Conservation (phyloP, 1,140 invertebrate genomes). For the Drosophila aff. region DNA sequence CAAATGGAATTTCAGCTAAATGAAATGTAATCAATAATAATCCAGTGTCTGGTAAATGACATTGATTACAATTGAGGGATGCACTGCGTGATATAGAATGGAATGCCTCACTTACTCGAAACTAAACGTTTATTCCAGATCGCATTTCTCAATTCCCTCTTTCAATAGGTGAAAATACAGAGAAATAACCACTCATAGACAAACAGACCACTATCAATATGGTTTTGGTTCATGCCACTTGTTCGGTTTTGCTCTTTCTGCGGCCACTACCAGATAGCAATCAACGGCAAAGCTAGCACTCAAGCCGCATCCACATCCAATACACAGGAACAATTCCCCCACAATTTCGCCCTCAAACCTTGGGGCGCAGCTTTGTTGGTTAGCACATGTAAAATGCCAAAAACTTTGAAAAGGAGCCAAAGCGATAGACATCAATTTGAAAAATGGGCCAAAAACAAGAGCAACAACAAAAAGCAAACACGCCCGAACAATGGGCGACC, state of each 20-base stretch:
- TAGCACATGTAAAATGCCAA: constrained; percentile 80
- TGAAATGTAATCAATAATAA: constrained; percentile 28
- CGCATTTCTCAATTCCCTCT: constrained; percentile 1
- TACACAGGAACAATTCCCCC: constrained; percentile 31
- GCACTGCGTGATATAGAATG: constrained; percentile 15
- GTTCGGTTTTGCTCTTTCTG: constrained; percentile 40
- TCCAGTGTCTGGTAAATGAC: background rate
- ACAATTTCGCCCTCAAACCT: constrained; percentile 6
- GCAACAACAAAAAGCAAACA: constrained; percentile 28
- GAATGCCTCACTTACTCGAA: background rate
- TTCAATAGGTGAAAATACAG: constrained; percentile 11
- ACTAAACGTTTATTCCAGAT: constrained; percentile 2
- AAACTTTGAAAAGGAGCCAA: constrained; percentile 74
- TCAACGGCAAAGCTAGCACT: constrained; percentile 37
- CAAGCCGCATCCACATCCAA: constrained; percentile 20
- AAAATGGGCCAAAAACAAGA: constrained; percentile 56
- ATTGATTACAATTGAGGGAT: constrained; percentile 11
- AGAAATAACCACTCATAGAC: constrained; percentile 12
- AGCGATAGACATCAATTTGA: constrained; percentile 78
- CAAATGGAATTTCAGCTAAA: constrained; percentile 25
- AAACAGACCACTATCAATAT: constrained; percentile 49
- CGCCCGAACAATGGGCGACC: constrained; percentile 30
- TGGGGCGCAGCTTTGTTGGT: constrained; percentile 48
- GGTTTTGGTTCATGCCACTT: constrained; percentile 45
- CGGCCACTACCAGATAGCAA: constrained; percentile 39